A percentile compares a stretch with the other conserved stretches of the same genome.
phyloP scores from a whole-genome alignment of 2,797 vertebrate species.

The Rhinophrynus dorsalis region DNA sequence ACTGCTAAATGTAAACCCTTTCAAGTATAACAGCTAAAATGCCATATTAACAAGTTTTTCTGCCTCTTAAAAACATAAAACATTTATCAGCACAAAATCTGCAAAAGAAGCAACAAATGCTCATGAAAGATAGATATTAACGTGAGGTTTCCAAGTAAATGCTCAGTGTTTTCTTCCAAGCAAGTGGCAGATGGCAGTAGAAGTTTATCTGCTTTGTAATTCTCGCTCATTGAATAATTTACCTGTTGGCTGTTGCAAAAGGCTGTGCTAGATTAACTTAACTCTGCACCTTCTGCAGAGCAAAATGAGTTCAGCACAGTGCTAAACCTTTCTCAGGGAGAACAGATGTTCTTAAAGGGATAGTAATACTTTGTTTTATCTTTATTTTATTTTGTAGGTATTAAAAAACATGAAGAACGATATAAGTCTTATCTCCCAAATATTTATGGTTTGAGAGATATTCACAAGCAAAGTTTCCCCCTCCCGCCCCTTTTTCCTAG shows the following conservation, averaged over 20 bases:
- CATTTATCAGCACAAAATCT: slow-evolving; percentile 31
- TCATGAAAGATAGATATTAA: slow-evolving; percentile 44
- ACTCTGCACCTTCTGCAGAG: slow-evolving; percentile 5
- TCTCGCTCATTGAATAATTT: slow-evolving; percentile 39
- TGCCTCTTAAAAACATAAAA: slow-evolving; percentile 23
- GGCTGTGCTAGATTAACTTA: slow-evolving; percentile 19
- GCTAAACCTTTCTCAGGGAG: no score
- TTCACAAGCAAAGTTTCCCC: no score
- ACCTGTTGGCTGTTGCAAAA: slow-evolving; percentile 23
- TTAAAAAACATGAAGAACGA: no score
- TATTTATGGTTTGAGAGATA: no score
- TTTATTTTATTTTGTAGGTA: no score
- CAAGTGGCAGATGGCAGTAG: slow-evolving; percentile 41
- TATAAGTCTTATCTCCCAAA: no score
- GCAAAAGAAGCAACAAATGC: slow-evolving; percentile 35
- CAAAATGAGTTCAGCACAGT: no score
- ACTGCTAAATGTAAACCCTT: no score
- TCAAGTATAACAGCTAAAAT: neutral
- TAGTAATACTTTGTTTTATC: no score
- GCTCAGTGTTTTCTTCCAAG: slow-evolving; percentile 39
- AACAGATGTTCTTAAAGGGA: no score
- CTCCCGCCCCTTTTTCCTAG: no score
- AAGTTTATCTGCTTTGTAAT: slow-evolving; percentile 41
- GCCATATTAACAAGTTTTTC: neutral
- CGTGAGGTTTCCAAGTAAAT: slow-evolving; percentile 29